phyloP scores from a whole-genome alignment of 1,140 invertebrate species.

The Meloidogyne chitwoodi region DNA sequence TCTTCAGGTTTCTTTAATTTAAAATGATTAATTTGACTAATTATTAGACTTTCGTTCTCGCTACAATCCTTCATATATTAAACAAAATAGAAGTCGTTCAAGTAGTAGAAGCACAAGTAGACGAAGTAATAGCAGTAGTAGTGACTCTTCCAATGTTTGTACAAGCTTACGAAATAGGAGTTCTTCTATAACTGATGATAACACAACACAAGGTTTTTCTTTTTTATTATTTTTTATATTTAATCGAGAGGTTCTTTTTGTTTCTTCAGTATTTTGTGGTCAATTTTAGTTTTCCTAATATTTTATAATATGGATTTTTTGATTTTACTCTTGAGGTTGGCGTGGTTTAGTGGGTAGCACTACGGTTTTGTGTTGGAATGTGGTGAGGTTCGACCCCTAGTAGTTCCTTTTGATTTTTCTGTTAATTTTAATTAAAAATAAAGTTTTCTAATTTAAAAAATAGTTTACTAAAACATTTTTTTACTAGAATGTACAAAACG shows the following conservation, averaged over 20 bases:
- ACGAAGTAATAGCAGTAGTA: neutral
- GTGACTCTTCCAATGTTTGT: neutral
- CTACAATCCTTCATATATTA: conserved; percentile 7
- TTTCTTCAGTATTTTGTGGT: too few species aligned
- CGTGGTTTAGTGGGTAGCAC: too few species aligned
- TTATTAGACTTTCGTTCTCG: neutral
- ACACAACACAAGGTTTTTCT: neutral
- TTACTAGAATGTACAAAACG: neutral
- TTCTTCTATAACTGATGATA: neutral
- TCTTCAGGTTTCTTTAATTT: conserved; percentile 14
- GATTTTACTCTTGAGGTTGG: too few species aligned
- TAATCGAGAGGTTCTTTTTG: too few species aligned
- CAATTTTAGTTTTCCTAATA: too few species aligned
- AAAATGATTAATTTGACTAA: neutral
- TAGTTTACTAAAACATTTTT: neutral
- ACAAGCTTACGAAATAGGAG: neutral
- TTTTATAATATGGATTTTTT: too few species aligned
- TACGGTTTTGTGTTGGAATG: too few species aligned
- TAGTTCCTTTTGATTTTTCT: too few species aligned
- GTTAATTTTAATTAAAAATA: too few species aligned
- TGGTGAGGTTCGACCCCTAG: too few species aligned
- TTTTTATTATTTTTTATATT: too few species aligned
- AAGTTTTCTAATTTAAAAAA: neutral
- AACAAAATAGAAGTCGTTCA: neutral
- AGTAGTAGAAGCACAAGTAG: neutral